Evolutionary conservation across 2,797 vertebrate genomes (phyloP), one percentile per base, ranked within the genome.

Genomic region (Tragopan temminckii): DNA sequence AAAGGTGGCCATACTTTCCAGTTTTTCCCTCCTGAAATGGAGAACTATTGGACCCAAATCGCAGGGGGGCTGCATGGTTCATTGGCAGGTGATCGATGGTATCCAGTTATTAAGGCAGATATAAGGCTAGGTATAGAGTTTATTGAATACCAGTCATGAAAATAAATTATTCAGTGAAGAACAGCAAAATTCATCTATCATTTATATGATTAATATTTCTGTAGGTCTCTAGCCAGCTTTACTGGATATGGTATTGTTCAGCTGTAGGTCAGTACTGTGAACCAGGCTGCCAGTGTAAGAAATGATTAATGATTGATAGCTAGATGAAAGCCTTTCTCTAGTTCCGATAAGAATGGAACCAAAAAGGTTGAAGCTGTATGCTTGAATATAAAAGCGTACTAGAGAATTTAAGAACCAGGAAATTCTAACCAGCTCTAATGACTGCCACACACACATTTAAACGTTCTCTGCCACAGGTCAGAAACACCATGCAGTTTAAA

Each of bases 161-260:
- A 93, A 95, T 80, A 85, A 85, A 86, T 95, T 88, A 93, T 90
- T 93, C 85, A 95, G 12, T 58, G 36, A 88, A 64, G 24, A 71
- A 81, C 46, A 80, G 42, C 88, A 83, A 95, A 88, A 80, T 24
- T 66, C 20, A 89, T 94, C 72, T 58, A 66, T 88, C 66, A 42
- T 91, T 86, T 55, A 66, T 62, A 59, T n/a, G 53, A 91, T 63
- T 84, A 83, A 58, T 71, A 84, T 55, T 95, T 89, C 79, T 71
- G 35, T 38, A 79, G 66, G 11, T 88, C 55, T 76, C 91, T 86
- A 77, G 55, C 50, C 46, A 79, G 66, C 13, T 55, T 8, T 50
- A 55, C 11, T 80, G 74, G 42, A 31, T 75, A 53, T 33, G 59
- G 55, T 52, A 64, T 76, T 83, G 84, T 63, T 86, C 67, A 79